Conservation (phyloP, 2,888 invertebrate species). For the Chloromyia formosa region DNA sequence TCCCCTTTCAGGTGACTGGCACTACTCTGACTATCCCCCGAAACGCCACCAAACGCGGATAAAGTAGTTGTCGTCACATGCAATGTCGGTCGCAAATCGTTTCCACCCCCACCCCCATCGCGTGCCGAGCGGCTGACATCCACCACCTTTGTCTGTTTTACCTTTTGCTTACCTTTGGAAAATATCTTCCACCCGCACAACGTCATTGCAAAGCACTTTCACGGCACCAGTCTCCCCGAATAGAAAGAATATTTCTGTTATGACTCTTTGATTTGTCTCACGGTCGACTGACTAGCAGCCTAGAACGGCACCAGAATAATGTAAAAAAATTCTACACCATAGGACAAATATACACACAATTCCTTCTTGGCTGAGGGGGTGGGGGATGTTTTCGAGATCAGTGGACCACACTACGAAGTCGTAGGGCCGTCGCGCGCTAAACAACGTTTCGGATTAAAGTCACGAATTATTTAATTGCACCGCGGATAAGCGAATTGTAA, state of each 20-base stretch:
- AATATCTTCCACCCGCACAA: conserved; percentile 45
- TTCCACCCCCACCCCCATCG: neutral
- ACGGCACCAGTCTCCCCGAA: neutral
- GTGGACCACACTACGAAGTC: neutral
- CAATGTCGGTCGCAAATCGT: neutral
- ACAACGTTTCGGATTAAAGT: neutral
- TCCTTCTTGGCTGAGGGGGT: neutral
- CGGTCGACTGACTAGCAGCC: neutral
- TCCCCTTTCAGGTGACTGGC: conserved; percentile 26
- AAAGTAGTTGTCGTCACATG: conserved; percentile 24
- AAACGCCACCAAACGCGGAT: conserved; percentile 1
- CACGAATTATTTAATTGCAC: conserved; percentile 37
- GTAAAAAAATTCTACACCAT: neutral
- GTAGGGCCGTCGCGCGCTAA: neutral
- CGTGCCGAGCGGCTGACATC: conserved; percentile 2
- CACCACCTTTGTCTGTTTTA: conserved; percentile 23
- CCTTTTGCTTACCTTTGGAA: conserved; percentile 43
- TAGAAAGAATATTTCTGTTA: neutral
- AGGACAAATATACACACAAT: neutral
- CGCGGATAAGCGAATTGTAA: neutral
- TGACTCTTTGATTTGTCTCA: no score
- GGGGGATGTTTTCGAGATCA: conserved; percentile 7
- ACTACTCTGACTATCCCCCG: neutral
- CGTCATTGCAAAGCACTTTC: conserved; percentile 32
- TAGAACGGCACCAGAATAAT: neutral